Base-by-base conservation (phyloP, 2,888 invertebrate species). In the Tortrix viridana region DNA sequence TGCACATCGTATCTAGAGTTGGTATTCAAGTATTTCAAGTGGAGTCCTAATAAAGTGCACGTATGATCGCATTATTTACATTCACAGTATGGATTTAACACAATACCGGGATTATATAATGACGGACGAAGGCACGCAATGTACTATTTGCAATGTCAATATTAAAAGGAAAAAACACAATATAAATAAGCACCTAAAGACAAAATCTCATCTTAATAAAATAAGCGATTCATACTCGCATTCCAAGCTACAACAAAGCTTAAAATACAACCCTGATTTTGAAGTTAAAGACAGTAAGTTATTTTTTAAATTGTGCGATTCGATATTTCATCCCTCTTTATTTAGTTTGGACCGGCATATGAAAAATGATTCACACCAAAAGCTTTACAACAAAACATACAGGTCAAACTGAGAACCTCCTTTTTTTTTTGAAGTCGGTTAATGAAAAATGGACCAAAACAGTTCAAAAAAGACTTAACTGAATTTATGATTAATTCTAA, bases 81-180 rank as follows among this genome's bases (percentile, higher is more conserved):
- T 49, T 49, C 9, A 49, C 52, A 49, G 26, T 9, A 49, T 49
- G 49, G 49, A 32, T 49, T 52, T 52, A 37, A 52, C 52, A 52
- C 38, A 38, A 52, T 52, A 18, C 49, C 49, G 9, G 49, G 16
- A 26, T 26, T 26, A 9, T 26, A 26, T 26, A 1, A 26, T 2
- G 26, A 26, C 26, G 26, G 26, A 26, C 3, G 2, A 26, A 26
- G 38, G 4, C 20, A 37, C 38, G 52, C 52, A 37, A 37, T 52
- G 38, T 52, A 52, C 52, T 38, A 3, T 52, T 52, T 20, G 52
- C 20, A 52, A 52, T 52, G 20, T 52, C 19, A 52, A 52, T 38
- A 38, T 38, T 52, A 52, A 38, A 52, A 52, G 38, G 38, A 52
- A 52, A 52, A 52, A 52, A 3, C 32, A 52, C 12, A 52, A 52